These are phyloP conservation scores for Eupithecia inturbata DNA, from an alignment of 2,888 invertebrate species.

Conservation along the genomic window DNA sequence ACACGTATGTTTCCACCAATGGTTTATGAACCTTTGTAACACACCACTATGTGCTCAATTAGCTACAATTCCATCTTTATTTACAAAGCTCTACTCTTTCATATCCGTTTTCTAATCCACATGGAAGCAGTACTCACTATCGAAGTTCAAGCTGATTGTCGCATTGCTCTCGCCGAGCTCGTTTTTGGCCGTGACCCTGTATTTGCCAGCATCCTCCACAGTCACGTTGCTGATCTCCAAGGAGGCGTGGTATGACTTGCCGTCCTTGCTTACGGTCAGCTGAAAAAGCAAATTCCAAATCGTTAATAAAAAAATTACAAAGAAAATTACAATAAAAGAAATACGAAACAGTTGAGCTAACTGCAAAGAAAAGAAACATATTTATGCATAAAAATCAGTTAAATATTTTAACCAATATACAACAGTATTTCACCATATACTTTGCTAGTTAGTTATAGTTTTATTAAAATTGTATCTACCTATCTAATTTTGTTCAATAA, in stretches of 20 bases:
- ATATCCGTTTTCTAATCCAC: constrained; percentile 1
- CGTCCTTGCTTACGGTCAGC: constrained; percentile 95
- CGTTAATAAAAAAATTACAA: too few relatives aligned
- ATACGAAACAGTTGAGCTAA: background rate
- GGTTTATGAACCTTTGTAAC: background rate
- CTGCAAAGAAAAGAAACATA: background rate
- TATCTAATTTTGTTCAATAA: background rate
- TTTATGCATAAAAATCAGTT: background rate
- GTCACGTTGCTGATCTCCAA: constrained; percentile 97
- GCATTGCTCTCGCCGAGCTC: constrained; percentile 98
- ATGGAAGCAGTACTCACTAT: constrained; percentile 90
- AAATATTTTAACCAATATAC: background rate
- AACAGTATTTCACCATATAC: background rate
- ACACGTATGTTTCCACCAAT: background rate
- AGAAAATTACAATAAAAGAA: background rate
- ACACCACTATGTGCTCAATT: background rate
- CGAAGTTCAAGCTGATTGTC: constrained; percentile 98
- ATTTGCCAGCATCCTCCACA: constrained; percentile 98
- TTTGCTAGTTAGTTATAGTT: background rate
- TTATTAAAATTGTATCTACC: background rate
- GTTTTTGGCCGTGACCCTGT: constrained; percentile 98
- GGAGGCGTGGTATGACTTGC: constrained; percentile 96
- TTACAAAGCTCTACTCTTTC: constrained; percentile 4
- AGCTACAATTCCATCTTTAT: background rate
- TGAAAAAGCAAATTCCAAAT: constrained; percentile 61